Conservation (phyloP, 2,113 vertebrate species). For the Pelmatolapia mariae region DNA sequence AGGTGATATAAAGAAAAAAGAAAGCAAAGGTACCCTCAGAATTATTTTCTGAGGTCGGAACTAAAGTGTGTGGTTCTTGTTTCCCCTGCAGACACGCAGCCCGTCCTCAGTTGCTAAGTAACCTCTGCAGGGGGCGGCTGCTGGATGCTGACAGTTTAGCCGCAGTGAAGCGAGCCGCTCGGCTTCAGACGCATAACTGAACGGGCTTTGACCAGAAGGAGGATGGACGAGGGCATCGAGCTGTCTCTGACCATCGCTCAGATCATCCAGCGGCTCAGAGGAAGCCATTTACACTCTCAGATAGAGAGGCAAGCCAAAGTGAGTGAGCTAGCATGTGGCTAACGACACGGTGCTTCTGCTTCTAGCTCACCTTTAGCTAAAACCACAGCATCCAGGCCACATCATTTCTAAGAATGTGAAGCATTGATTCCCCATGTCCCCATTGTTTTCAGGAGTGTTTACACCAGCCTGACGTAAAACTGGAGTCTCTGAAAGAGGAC, state of each 20-base stretch:
- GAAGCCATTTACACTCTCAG: conserved; percentile 85
- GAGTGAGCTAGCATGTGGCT: conserved; percentile 66
- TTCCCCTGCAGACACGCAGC: neutral
- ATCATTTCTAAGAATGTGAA: neutral
- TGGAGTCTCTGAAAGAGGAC: conserved; percentile 91
- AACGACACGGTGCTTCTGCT: neutral
- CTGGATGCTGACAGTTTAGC: neutral
- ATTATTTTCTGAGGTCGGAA: conserved; percentile 32
- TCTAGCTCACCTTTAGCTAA: neutral
- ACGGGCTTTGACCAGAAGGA: neutral
- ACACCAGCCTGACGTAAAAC: conserved; percentile 86
- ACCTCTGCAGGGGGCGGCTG: conserved; percentile 22
- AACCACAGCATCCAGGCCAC: neutral
- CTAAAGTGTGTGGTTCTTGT: conserved; percentile 28
- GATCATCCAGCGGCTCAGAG: conserved; percentile 84
- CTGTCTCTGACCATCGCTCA: conserved; percentile 84
- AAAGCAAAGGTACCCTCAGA: too few relatives aligned
- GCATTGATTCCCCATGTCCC: neutral
- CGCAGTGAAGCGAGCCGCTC: neutral
- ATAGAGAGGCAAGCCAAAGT: conserved; percentile 93
- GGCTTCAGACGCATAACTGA: neutral
- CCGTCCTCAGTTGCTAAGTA: conserved; percentile 58
- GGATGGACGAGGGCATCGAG: conserved; percentile 78
- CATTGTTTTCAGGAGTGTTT: conserved; percentile 79
- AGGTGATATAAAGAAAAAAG: too few relatives aligned